Evolutionary conservation across 2,113 vertebrate genomes (phyloP).

Genomic region (Myotis lucifugus): DNA sequence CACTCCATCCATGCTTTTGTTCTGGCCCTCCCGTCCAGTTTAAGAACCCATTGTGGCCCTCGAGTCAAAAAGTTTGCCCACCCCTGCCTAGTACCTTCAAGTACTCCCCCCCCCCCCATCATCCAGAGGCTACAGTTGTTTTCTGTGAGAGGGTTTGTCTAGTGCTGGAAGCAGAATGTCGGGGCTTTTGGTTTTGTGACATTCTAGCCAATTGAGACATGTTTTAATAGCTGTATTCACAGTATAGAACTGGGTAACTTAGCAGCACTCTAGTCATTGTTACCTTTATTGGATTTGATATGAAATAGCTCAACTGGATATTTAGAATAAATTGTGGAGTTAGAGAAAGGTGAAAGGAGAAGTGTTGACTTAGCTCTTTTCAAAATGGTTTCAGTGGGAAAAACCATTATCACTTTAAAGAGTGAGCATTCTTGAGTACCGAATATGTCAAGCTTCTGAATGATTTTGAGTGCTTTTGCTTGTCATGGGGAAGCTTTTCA

Average conservation of each 20-base stretch:
- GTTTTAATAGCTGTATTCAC: conserved; percentile 33
- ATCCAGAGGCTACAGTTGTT: neutral
- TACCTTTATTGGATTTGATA: conserved; percentile 59
- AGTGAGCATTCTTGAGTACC: conserved; percentile 42
- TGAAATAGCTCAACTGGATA: conserved; percentile 40
- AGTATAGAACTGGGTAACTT: conserved; percentile 45
- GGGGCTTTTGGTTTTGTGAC: conserved; percentile 50
- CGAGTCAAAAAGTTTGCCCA: too few relatives aligned
- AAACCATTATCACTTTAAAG: conserved; percentile 53
- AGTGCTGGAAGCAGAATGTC: neutral
- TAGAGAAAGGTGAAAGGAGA: conserved; percentile 39
- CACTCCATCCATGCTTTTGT: too few relatives aligned
- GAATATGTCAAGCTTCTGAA: conserved; percentile 27
- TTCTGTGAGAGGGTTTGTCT: neutral
- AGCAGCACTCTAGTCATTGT: conserved; percentile 18
- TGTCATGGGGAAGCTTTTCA: conserved; percentile 32
- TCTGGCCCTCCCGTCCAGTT: too few relatives aligned
- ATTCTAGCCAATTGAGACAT: conserved; percentile 46
- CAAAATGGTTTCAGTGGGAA: conserved; percentile 39
- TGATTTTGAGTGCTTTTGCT: conserved; percentile 50
- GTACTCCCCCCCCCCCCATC: neutral
- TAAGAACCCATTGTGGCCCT: too few relatives aligned
- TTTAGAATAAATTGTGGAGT: conserved; percentile 58
- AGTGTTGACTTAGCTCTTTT: conserved; percentile 45
- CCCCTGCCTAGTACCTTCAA: neutral